phyloP scores from a whole-genome alignment of 2,113 vertebrate species.

The Circaetus gallicus region DNA sequence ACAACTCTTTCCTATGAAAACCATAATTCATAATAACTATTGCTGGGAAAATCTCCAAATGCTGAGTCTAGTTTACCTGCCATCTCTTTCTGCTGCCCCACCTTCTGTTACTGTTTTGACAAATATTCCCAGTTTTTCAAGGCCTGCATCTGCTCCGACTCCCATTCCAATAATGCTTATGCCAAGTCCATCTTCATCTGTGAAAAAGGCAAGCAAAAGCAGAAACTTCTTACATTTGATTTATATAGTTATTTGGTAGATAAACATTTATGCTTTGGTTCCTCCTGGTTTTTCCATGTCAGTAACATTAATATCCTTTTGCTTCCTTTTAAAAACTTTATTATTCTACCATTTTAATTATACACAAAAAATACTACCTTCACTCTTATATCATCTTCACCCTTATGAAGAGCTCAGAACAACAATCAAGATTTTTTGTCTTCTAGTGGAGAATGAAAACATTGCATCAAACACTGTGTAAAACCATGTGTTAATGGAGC shows the following conservation, averaged over 20 bases:
- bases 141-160: conserved; percentile 94
- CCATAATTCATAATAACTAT: not conserved
- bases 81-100: conserved; percentile 91
- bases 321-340: not conserved
- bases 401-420: not conserved
- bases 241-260: not conserved
- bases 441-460: not conserved
- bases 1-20: not conserved
- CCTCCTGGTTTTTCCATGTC: not conserved
- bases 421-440: not conserved
- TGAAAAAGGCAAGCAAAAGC: conserved; percentile 15
- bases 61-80: conserved; percentile 79
- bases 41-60: not conserved
- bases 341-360: not conserved
- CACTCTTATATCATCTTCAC: not conserved
- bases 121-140: conserved; percentile 98
- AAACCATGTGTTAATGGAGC: not conserved
- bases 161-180: conserved; percentile 99
- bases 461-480: not conserved
- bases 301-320: not conserved
- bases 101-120: conserved; percentile 98
- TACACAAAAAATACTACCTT: not conserved
- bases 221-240: not conserved
- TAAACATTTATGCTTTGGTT: not conserved
- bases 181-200: conserved; percentile 95